These are phyloP conservation scores for Alentia gelatinosa DNA, from an alignment of 2,888 invertebrate genomes.

Conservation along the genomic window DNA sequence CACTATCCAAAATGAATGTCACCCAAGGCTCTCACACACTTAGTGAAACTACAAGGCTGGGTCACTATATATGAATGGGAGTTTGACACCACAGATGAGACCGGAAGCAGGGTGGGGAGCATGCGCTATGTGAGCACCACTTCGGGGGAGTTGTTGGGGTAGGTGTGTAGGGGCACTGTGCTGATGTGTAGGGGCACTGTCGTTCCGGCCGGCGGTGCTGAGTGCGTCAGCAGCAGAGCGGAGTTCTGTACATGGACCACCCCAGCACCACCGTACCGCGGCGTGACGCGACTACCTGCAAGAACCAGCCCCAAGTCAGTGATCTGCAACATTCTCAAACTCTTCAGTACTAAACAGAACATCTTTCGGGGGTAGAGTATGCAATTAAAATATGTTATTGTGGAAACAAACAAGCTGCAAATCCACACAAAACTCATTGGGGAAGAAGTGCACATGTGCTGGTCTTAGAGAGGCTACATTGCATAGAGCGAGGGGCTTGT, in stretches of 20 bases:
- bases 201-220: neutral
- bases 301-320: too few relatives aligned
- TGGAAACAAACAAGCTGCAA: too few relatives aligned
- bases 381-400: too few relatives aligned
- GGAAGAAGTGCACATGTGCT: too few relatives aligned
- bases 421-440: too few relatives aligned
- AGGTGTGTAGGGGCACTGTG: slow-evolving; percentile 21
- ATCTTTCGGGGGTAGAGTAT: too few relatives aligned
- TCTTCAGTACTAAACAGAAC: too few relatives aligned
- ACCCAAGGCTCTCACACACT: neutral
- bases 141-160: slow-evolving; percentile 64
- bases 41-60: neutral
- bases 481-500: too few relatives aligned
- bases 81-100: neutral
- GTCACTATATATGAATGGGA: neutral
- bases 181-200: slow-evolving; percentile 24
- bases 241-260: slow-evolving; percentile 33
- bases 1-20: neutral
- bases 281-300: slow-evolving; percentile 58
- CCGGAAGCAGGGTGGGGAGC: neutral
- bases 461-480: too few relatives aligned
- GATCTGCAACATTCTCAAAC: too few relatives aligned
- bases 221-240: slow-evolving; percentile 4
- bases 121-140: slow-evolving; percentile 58
- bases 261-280: slow-evolving; percentile 37